Percentiles rank a stretch among this genome's conserved stretches.
Evolutionary conservation across 2,888 invertebrate species (phyloP).

Genomic region (Chydorus sphaericus): DNA sequence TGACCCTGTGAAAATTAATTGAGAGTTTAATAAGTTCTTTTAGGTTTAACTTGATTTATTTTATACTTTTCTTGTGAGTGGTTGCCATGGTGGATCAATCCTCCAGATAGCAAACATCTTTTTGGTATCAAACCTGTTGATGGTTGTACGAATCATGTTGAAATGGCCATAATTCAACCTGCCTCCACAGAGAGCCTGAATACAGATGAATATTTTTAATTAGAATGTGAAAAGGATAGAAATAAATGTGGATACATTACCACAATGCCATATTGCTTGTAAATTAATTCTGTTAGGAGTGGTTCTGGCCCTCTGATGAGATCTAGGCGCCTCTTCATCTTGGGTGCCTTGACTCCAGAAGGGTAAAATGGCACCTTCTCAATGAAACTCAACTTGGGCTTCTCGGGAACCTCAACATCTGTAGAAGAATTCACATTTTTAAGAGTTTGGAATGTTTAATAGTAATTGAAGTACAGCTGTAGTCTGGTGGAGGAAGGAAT

Average conservation of each 20-base stretch:
- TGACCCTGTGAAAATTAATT: slow-evolving; percentile 40
- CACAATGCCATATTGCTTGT: slow-evolving; percentile 86
- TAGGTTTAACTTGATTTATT: background rate
- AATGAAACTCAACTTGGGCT: slow-evolving; percentile 48
- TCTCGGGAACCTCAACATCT: slow-evolving; percentile 60
- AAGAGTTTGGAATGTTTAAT: background rate
- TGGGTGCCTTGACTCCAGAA: slow-evolving; percentile 50
- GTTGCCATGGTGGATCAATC: slow-evolving; percentile 89
- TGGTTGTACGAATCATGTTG: slow-evolving; percentile 67
- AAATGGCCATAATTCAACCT: slow-evolving; percentile 63
- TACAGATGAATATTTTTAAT: slow-evolving; percentile 18
- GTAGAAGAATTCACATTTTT: slow-evolving; percentile 17
- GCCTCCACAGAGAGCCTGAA: slow-evolving; percentile 68
- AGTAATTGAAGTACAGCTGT: slow-evolving; percentile 40
- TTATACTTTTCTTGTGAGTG: slow-evolving; percentile 60
- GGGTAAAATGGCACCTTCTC: slow-evolving; percentile 59
- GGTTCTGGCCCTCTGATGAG: slow-evolving; percentile 82
- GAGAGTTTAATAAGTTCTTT: background rate
- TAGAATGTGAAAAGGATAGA: background rate
- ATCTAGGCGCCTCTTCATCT: slow-evolving; percentile 68
- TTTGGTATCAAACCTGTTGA: slow-evolving; percentile 60
- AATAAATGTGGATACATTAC: slow-evolving; percentile 33
- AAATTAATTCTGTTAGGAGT: slow-evolving; percentile 66
- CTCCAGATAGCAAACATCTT: slow-evolving; percentile 92
- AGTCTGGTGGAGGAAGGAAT: slow-evolving; percentile 49